Evolutionary conservation across 1,140 invertebrate genomes (phyloP).

Genomic region (Leguminivora glycinivorella): DNA sequence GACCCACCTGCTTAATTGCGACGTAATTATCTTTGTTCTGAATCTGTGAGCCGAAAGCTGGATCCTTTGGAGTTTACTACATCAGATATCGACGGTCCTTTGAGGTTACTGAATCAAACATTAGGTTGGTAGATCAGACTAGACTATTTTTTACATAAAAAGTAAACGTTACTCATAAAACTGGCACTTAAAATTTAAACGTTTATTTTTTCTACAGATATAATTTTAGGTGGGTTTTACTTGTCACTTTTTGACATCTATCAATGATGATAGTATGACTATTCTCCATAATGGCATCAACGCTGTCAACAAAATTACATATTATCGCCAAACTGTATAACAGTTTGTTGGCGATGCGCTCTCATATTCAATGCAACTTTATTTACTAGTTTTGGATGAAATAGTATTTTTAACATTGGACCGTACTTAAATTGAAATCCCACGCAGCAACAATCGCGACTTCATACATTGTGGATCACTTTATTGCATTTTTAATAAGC

Average conservation of each 20-base stretch:
- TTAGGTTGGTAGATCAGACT: too few relatives aligned
- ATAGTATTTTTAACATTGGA: constrained; percentile 1
- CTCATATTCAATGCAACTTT: neutral
- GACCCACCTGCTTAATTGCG: constrained; percentile 23
- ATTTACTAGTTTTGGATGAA: neutral
- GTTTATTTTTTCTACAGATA: too few relatives aligned
- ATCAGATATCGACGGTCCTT: neutral
- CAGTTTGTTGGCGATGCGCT: too few relatives aligned
- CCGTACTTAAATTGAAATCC: constrained; percentile 33
- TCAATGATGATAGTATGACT: too few relatives aligned
- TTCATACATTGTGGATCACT: constrained; percentile 45
- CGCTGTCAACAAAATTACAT: too few relatives aligned
- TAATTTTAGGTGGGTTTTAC: too few relatives aligned
- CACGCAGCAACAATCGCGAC: constrained; percentile 36
- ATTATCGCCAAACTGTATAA: too few relatives aligned
- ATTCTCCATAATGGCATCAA: too few relatives aligned
- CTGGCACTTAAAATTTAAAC: too few relatives aligned
- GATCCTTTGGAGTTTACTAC: neutral
- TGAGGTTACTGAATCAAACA: neutral
- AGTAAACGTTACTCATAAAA: too few relatives aligned
- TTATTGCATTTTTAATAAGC: constrained; percentile 49
- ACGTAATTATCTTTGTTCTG: constrained; percentile 6
- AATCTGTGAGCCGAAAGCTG: neutral
- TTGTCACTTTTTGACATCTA: too few relatives aligned
- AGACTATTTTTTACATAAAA: too few relatives aligned